Percentiles rank a stretch among this genome's conserved stretches.
Conservation (phyloP, 2,113 vertebrate genomes). For the Boulengeromyrus knoepffleri region DNA sequence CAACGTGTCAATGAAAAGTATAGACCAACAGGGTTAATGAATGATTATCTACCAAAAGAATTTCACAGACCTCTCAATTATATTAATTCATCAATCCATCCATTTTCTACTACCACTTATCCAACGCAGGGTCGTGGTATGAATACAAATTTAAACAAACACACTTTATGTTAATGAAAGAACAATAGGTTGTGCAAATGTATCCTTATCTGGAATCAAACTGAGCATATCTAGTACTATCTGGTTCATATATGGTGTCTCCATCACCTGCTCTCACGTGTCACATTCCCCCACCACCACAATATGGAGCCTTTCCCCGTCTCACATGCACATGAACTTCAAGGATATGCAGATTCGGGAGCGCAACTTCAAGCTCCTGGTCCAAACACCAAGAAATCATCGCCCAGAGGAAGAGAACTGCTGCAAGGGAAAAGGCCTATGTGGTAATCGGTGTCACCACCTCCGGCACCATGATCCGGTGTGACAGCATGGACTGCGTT, state of each 20-base stretch:
- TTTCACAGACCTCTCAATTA: background rate
- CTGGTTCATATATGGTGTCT: background rate
- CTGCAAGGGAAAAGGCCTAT: slow-evolving; percentile 48
- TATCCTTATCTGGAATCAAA: background rate
- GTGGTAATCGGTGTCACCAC: slow-evolving; percentile 52
- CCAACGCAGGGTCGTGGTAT: background rate
- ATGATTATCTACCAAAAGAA: background rate
- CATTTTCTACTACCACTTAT: background rate
- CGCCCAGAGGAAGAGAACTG: slow-evolving; percentile 59
- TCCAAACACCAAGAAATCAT: slow-evolving; percentile 54
- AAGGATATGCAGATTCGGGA: slow-evolving; percentile 55
- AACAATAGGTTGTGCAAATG: background rate
- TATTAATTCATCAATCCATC: background rate
- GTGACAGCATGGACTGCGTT: slow-evolving; percentile 49
- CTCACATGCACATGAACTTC: slow-evolving; percentile 57
- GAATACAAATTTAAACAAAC: background rate
- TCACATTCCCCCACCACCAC: background rate
- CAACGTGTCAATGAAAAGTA: background rate
- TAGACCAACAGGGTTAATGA: background rate
- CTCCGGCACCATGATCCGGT: slow-evolving; percentile 52
- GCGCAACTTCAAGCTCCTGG: slow-evolving; percentile 60
- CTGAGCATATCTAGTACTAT: background rate
- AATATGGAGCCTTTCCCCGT: slow-evolving; percentile 60
- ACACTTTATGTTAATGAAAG: background rate
- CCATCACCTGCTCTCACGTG: background rate